Conservation (phyloP, 2,113 vertebrate genomes). For the Archilochus colubris region DNA sequence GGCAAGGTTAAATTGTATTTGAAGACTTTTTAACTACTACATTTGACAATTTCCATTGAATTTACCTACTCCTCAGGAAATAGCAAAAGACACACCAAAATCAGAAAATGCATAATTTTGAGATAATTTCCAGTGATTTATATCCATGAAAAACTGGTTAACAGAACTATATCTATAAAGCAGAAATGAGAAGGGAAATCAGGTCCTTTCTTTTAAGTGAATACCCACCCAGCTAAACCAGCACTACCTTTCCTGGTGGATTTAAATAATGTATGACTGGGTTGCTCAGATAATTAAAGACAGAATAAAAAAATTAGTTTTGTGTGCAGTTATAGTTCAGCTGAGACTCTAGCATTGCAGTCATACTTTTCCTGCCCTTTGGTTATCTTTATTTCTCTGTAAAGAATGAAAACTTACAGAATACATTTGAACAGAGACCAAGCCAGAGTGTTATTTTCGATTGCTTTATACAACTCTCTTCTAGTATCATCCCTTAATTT, state of each 20-base stretch:
- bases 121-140: neutral
- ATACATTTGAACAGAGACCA: neutral
- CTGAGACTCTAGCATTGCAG: neutral
- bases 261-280: neutral
- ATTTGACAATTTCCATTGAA: neutral
- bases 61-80: neutral
- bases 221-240: neutral
- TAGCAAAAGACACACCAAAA: neutral
- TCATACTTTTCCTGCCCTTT: neutral
- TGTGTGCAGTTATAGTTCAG: neutral
- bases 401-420: neutral
- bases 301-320: neutral
- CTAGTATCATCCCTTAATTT: neutral
- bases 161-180: neutral
- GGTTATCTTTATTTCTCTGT: neutral
- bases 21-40: neutral
- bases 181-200: neutral
- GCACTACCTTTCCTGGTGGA: neutral
- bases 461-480: neutral
- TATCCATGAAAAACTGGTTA: neutral
- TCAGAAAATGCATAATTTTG: neutral
- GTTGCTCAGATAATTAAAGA: neutral
- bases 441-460: neutral
- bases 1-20: neutral
- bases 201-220: neutral